Evolutionary conservation across 2,113 vertebrate genomes (phyloP).

Genomic region (Eurystomus gularis): DNA sequence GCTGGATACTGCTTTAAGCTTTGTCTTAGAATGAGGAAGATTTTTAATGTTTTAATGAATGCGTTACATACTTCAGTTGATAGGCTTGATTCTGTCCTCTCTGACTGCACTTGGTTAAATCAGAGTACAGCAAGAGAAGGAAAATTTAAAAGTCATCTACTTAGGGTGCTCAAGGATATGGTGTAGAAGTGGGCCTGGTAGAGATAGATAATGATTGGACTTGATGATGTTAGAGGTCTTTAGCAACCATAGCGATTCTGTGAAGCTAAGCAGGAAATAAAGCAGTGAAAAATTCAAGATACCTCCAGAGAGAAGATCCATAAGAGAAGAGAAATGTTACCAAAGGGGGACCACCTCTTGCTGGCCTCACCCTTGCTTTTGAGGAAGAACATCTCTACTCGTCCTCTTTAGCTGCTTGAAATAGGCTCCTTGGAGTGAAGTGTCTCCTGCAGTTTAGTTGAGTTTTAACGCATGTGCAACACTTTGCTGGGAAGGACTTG

Average conservation of each 20-base stretch:
- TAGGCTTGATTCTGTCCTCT: not conserved
- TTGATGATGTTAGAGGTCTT: too few species aligned
- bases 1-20: not conserved
- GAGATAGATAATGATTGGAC: too few species aligned
- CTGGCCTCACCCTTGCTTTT: slow-evolving; percentile 17
- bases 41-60: not conserved
- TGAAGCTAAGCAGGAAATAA: not conserved
- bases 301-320: not conserved
- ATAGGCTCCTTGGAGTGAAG: not conserved
- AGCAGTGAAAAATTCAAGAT: not conserved
- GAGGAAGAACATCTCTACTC: not conserved
- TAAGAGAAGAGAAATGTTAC: not conserved
- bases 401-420: not conserved
- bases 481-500: not conserved
- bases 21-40: not conserved
- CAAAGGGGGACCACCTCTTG: slow-evolving; percentile 28
- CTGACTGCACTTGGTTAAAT: not conserved
- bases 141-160: not conserved
- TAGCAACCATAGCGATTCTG: too few species aligned
- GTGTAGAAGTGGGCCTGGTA: too few species aligned
- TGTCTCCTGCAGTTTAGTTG: not conserved
- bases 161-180: too few species aligned
- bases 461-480: not conserved
- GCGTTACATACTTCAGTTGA: not conserved
- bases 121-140: not conserved